Evolutionary conservation across 2,797 vertebrate genomes (phyloP).

Genomic region (Fistularia commersonii): DNA sequence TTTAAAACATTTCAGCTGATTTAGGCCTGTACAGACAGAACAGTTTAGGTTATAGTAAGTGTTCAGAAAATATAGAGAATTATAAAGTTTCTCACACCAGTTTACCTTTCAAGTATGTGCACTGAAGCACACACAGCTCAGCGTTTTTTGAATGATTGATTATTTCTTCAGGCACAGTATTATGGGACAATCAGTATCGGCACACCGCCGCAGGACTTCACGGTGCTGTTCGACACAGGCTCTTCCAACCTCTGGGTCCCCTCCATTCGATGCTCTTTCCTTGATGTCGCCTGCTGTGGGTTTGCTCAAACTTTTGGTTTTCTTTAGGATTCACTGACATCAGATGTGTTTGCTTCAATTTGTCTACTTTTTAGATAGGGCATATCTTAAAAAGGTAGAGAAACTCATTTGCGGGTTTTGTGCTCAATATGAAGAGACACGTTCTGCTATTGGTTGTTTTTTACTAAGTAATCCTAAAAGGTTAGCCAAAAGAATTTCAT

Average conservation of each 20-base stretch:
- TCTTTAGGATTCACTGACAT: background rate
- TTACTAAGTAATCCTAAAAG: too few species aligned
- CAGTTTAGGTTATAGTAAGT: too few species aligned
- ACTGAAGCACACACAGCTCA: background rate
- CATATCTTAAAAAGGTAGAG: too few species aligned
- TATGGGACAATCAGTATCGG: constrained; percentile 76
- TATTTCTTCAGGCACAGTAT: constrained; percentile 71
- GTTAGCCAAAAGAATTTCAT: too few species aligned
- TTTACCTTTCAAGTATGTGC: background rate
- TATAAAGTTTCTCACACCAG: background rate
- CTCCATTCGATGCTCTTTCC: constrained; percentile 75
- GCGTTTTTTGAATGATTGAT: background rate
- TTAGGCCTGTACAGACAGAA: too few species aligned
- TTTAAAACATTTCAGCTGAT: too few species aligned
- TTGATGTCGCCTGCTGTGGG: constrained; percentile 79
- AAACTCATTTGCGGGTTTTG: too few species aligned
- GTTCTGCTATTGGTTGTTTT: too few species aligned
- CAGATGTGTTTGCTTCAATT: background rate
- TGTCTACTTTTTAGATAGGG: too few species aligned
- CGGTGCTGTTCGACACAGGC: constrained; percentile 81
- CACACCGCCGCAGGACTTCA: constrained; percentile 75
- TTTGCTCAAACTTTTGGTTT: constrained; percentile 2
- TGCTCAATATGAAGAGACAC: too few species aligned
- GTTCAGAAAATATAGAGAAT: too few species aligned
- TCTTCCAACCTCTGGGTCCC: constrained; percentile 85